Conservation (phyloP, 1,140 invertebrate species). For the Listronotus oregonensis region DNA sequence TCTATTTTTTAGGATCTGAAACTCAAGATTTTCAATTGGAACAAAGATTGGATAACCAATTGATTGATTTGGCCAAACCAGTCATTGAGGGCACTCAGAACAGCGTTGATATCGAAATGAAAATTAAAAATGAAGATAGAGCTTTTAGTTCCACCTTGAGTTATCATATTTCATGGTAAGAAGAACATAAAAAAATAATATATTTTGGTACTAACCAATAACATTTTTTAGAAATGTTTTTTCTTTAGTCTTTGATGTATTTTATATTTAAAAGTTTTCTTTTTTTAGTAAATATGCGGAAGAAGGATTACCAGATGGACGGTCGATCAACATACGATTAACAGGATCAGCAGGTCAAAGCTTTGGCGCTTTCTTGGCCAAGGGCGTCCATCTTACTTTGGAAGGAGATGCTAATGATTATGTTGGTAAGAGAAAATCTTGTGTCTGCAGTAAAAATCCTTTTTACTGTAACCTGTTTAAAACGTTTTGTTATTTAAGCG, state of each 20-base stretch:
- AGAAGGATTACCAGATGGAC: slow-evolving; percentile 79
- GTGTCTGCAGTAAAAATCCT: too few species aligned
- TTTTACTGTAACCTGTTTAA: too few species aligned
- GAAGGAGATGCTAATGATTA: slow-evolving; percentile 99
- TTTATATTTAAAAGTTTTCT: not conserved
- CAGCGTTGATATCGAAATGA: slow-evolving; percentile 75
- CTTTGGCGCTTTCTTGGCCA: slow-evolving; percentile 96
- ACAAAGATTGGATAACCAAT: slow-evolving; percentile 82
- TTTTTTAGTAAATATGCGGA: slow-evolving; percentile 82
- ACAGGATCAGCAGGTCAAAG: slow-evolving; percentile 97
- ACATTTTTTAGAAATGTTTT: too few species aligned
- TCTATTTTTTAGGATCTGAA: slow-evolving; percentile 62
- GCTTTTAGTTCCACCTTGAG: slow-evolving; percentile 93
- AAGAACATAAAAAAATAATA: not conserved
- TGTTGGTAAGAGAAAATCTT: slow-evolving; percentile 74
- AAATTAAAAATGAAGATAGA: slow-evolving; percentile 89
- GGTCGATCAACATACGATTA: slow-evolving; percentile 84
- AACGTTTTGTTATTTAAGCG: too few species aligned
- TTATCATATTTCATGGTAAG: slow-evolving; percentile 91
- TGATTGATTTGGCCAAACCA: slow-evolving; percentile 76
- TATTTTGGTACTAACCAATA: too few species aligned
- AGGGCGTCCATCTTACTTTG: slow-evolving; percentile 86
- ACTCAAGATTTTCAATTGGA: slow-evolving; percentile 90
- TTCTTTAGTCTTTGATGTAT: too few species aligned
- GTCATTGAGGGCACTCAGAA: slow-evolving; percentile 76